Evolutionary conservation across 2,797 vertebrate species (phyloP).

Genomic region (Anguilla obscura): DNA sequence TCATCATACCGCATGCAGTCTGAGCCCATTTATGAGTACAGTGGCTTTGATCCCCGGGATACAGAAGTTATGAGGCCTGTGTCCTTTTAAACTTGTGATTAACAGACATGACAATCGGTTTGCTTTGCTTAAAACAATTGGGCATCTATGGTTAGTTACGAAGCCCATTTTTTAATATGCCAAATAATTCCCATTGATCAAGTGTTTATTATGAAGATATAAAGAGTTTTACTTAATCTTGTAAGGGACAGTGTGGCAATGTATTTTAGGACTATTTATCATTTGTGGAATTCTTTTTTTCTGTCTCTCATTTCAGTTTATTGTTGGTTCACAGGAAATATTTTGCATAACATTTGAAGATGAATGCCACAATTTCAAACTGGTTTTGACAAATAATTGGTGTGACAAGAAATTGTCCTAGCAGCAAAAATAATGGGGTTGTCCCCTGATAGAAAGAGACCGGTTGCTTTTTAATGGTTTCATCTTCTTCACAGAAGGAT

Average conservation of each 20-base stretch:
- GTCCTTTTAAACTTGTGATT: conserved; percentile 1
- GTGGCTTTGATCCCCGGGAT: neutral
- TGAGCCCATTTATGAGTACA: neutral
- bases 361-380: neutral
- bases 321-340: neutral
- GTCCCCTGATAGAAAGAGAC: neutral
- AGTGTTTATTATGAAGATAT: neutral
- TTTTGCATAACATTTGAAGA: neutral
- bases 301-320: neutral
- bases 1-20: neutral
- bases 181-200: conserved; percentile 3
- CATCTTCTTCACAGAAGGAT: neutral
- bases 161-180: neutral
- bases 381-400: neutral
- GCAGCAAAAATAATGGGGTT: neutral
- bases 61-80: neutral
- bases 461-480: neutral
- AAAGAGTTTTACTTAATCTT: neutral
- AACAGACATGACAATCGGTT: neutral
- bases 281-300: neutral
- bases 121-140: neutral
- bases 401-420: neutral
- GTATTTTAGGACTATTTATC: neutral
- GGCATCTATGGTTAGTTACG: neutral
- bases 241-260: neutral